These are phyloP conservation scores for Latheticus oryzae DNA, from an alignment of 2,888 invertebrate species.

Conservation along the genomic window DNA sequence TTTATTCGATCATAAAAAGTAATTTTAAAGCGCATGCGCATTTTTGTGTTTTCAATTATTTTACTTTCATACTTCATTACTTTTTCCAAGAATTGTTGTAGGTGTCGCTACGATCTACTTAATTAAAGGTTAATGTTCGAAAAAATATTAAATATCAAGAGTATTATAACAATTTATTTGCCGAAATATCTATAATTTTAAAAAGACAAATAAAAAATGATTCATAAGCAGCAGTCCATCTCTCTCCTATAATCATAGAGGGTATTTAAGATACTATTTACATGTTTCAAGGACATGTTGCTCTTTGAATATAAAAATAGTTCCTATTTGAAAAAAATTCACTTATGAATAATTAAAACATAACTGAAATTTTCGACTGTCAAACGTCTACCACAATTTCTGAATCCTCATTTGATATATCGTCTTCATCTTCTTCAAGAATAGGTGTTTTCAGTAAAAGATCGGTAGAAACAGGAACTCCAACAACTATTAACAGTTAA, in stretches of 20 bases:
- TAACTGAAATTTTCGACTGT: constrained; percentile 24
- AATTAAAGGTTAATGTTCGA: too few relatives aligned
- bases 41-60: neutral
- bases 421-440: constrained; percentile 57
- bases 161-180: constrained; percentile 29
- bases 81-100: too few relatives aligned
- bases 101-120: too few relatives aligned
- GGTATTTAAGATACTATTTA: constrained; percentile 10
- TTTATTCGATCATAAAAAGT: neutral
- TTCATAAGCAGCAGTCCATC: constrained; percentile 37
- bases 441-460: constrained; percentile 50
- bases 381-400: constrained; percentile 42
- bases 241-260: constrained; percentile 39
- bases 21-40: neutral
- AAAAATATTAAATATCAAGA: too few relatives aligned
- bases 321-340: constrained; percentile 12
- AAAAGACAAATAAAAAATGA: constrained; percentile 21
- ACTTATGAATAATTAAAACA: constrained; percentile 5
- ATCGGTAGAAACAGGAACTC: constrained; percentile 49
- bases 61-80: too few relatives aligned
- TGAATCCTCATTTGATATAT: constrained; percentile 34
- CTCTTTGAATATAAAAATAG: constrained; percentile 32
- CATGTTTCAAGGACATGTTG: constrained; percentile 23
- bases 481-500: constrained; percentile 28
- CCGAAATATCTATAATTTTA: constrained; percentile 18